A percentile compares a stretch with the other conserved stretches of the same genome.
phyloP scores from a whole-genome alignment of 2,888 invertebrate species.

The Calliphora vomitoria region DNA sequence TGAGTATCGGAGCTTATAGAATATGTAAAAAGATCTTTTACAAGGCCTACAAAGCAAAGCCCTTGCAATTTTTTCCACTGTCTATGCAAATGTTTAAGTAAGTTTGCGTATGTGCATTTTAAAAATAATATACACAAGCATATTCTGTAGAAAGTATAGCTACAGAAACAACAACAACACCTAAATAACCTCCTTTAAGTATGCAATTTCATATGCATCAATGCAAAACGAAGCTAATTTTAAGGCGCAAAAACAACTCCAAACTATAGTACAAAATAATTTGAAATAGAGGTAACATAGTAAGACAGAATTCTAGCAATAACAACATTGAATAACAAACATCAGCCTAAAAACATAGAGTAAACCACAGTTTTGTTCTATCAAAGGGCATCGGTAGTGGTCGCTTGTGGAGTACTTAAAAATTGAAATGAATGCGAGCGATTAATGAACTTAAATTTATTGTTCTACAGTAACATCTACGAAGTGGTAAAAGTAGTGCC shows the following conservation, averaged over 20 bases:
- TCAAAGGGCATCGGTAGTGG: too few species aligned
- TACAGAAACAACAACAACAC: constrained; percentile 32
- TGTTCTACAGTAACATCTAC: too few species aligned
- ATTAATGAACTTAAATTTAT: too few species aligned
- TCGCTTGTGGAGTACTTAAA: too few species aligned
- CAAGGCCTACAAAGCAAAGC: too few species aligned
- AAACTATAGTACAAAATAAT: constrained; percentile 34
- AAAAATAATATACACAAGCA: constrained; percentile 36
- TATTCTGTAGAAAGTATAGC: constrained; percentile 8
- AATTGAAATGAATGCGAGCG: too few species aligned
- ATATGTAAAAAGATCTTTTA: too few species aligned
- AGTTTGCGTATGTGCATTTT: not conserved
- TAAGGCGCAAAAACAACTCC: constrained; percentile 67
- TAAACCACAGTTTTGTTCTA: not conserved
- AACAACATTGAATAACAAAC: not conserved
- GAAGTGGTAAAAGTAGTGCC: too few species aligned
- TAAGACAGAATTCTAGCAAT: not conserved
- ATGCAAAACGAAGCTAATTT: constrained; percentile 76
- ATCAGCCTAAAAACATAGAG: not conserved
- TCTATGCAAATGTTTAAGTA: not conserved
- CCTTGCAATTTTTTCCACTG: too few species aligned
- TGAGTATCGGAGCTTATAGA: too few species aligned
- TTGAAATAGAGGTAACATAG: not conserved
- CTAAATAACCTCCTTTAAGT: constrained; percentile 69
- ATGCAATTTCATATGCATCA: constrained; percentile 74